A percentile compares a stretch with the other conserved stretches of the same genome.
phyloP scores from a whole-genome alignment of 1,140 invertebrate species.

The Lepidotrigona ventralis region DNA sequence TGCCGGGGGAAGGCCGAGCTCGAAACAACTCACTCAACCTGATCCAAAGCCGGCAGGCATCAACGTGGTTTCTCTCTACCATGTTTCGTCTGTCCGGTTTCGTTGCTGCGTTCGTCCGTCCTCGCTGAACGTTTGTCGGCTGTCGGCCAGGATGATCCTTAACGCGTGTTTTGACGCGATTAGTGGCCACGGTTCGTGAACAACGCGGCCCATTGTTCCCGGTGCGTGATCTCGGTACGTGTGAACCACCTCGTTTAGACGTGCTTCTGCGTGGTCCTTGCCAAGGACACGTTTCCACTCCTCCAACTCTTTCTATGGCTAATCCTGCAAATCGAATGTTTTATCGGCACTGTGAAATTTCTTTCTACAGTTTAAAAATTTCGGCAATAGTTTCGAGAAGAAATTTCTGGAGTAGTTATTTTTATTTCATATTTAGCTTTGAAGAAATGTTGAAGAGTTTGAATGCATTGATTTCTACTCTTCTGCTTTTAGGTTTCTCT shows the following conservation, averaged over 20 bases:
- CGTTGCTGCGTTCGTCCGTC: conserved; percentile 37
- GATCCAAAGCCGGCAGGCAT: conserved; percentile 64
- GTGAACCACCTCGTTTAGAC: conserved; percentile 59
- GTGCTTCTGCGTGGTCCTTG: conserved; percentile 35
- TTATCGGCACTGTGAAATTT: background rate
- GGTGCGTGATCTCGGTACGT: conserved; percentile 56
- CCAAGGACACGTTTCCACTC: conserved; percentile 16
- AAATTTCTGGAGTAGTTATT: too few species aligned
- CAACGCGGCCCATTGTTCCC: conserved; percentile 62
- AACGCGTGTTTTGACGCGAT: conserved; percentile 71
- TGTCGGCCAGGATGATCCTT: conserved; percentile 56
- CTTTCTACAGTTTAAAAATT: background rate
- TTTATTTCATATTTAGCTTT: too few species aligned
- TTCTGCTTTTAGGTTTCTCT: background rate
- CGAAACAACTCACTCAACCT: conserved; percentile 68
- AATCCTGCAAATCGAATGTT: background rate
- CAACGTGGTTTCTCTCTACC: conserved; percentile 56
- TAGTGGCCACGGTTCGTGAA: conserved; percentile 60
- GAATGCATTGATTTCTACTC: background rate
- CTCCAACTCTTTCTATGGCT: background rate
- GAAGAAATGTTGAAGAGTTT: too few species aligned
- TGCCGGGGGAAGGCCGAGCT: conserved; percentile 44
- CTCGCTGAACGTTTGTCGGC: conserved; percentile 43
- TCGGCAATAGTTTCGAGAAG: background rate
- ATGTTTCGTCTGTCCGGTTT: conserved; percentile 55